A percentile compares a stretch with the other conserved stretches of the same genome.
phyloP scores from a whole-genome alignment of 2,113 vertebrate genomes.

The Calypte anna region DNA sequence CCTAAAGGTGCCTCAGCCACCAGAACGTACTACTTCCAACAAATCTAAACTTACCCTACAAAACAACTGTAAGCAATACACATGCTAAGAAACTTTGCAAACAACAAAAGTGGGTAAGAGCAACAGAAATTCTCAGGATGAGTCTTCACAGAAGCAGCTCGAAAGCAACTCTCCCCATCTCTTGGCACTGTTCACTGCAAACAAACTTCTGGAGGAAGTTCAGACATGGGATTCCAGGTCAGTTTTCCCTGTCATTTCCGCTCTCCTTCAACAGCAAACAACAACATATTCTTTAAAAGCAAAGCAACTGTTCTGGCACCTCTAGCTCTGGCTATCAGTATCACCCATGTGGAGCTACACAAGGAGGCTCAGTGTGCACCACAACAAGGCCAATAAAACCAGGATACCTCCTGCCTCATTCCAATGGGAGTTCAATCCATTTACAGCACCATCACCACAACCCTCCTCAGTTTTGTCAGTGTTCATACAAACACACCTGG shows the following conservation, averaged over 20 bases:
- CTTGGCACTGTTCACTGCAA: not conserved
- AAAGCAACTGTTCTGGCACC: not conserved
- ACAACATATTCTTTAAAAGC: not conserved
- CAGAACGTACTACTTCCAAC: not conserved
- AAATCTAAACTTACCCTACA: not conserved
- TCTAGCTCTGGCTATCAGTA: not conserved
- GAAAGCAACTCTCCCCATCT: not conserved
- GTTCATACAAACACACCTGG: accelerated
- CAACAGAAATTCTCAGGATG: not conserved
- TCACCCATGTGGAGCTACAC: accelerated
- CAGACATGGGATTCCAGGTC: accelerated
- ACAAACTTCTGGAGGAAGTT: not conserved
- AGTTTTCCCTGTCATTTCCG: not conserved
- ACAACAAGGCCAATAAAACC: accelerated
- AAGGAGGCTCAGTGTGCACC: accelerated
- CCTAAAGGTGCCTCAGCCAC: not conserved
- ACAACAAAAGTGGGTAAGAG: not conserved
- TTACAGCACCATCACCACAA: no score
- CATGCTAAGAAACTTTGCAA: not conserved
- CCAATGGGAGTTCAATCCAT: not conserved
- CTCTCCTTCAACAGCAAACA: not conserved
- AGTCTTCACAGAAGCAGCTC: not conserved
- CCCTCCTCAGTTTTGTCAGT: not conserved
- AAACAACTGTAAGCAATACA: not conserved
- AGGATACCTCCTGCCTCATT: not conserved